These are phyloP conservation scores for Acrobeloides nanus DNA, from an alignment of 2,888 invertebrate species.

Conservation along the genomic window DNA sequence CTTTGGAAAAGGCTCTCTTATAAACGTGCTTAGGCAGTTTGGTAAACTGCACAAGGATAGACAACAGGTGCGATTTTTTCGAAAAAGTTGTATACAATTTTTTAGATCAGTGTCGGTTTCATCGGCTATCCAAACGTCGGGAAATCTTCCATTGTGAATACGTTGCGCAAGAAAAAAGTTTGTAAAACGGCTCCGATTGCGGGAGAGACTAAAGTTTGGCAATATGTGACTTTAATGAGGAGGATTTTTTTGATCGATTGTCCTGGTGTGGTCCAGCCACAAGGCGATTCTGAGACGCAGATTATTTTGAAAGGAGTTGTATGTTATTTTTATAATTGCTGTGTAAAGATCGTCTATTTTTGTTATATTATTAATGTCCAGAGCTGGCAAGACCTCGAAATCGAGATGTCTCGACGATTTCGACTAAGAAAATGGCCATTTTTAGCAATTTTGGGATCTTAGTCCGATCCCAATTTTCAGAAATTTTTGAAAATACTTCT, in stretches of 20 bases:
- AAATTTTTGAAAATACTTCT: too few species aligned
- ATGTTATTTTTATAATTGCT: slow-evolving; percentile 23
- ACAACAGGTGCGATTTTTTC: slow-evolving; percentile 64
- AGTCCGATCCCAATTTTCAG: too few species aligned
- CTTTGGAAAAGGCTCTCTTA: slow-evolving; percentile 93
- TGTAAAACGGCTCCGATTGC: slow-evolving; percentile 97
- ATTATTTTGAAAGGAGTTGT: slow-evolving; percentile 91
- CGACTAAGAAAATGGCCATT: too few species aligned
- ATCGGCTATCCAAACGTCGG: slow-evolving; percentile 99
- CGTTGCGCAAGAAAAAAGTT: slow-evolving; percentile 87
- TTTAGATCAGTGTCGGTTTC: slow-evolving; percentile 83
- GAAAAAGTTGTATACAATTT: not conserved
- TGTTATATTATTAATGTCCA: too few species aligned
- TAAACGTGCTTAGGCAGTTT: slow-evolving; percentile 88
- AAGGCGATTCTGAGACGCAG: slow-evolving; percentile 75
- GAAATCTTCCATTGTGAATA: slow-evolving; percentile 95
- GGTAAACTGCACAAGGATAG: slow-evolving; percentile 88
- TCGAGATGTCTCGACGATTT: too few species aligned
- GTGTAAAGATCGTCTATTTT: not conserved
- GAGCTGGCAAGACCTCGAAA: too few species aligned
- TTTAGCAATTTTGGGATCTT: too few species aligned
- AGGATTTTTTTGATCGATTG: slow-evolving; percentile 95
- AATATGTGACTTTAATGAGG: slow-evolving; percentile 94
- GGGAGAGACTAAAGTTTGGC: slow-evolving; percentile 81
- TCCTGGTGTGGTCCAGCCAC: slow-evolving; percentile 95